Conservation (phyloP, 2,797 vertebrate species). For the Microchirus variegatus region DNA sequence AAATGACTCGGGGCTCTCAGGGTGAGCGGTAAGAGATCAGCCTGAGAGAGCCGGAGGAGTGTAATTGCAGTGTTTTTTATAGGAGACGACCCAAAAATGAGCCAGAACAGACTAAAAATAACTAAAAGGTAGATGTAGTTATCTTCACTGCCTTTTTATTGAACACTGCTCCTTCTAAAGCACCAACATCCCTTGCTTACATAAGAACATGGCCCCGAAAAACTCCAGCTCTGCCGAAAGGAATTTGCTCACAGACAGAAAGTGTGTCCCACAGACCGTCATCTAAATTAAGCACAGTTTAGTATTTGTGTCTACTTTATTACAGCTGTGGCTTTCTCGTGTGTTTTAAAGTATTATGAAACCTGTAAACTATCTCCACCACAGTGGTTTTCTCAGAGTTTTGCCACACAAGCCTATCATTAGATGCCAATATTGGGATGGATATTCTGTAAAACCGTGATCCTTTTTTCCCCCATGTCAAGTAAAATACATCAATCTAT, state of each 20-base stretch:
- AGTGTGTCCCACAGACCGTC: background rate
- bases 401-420: background rate
- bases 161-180: background rate
- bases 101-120: too few relatives aligned
- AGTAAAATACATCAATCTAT: too few relatives aligned
- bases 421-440: background rate
- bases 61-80: slow-evolving; percentile 20
- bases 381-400: background rate
- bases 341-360: background rate
- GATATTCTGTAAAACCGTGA: background rate
- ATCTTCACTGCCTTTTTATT: background rate
- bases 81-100: too few relatives aligned
- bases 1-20: slow-evolving; percentile 27
- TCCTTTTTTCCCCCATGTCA: too few relatives aligned
- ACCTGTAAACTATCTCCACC: background rate
- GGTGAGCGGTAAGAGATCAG: slow-evolving; percentile 23
- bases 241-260: background rate
- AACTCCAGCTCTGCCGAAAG: background rate
- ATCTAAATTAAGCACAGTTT: background rate
- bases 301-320: background rate
- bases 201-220: background rate
- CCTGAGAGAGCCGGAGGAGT: slow-evolving; percentile 14
- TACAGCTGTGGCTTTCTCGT: background rate
- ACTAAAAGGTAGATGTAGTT: too few relatives aligned
- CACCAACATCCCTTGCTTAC: background rate